Base-by-base conservation (phyloP, 2,113 vertebrate species). In the Lepidothrix coronata region DNA sequence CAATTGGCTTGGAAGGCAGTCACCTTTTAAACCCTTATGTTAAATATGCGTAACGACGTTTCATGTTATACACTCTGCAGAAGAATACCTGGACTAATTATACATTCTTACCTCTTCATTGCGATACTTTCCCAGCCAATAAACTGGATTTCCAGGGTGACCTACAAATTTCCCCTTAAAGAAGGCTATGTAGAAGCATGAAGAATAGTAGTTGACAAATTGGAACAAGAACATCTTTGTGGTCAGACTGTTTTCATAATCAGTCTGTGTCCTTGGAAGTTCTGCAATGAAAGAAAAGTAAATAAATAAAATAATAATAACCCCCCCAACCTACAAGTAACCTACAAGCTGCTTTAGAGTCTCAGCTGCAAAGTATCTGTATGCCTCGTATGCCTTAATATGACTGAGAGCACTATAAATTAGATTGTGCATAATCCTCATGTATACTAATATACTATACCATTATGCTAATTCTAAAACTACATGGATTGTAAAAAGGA, bases 141-240 rank as follows among this genome's bases (percentile, higher is more conserved):
- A 99, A 54, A 99, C 98, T 3, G 98, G 99, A 17, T 97, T 89
- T 84, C 99, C 99, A 22, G 99, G 99, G 79, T 98, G 98, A 41
- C 99, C 98, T 5, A 99, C 99, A 49, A 98, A 98, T 97, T 99
- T 99, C 74, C 99, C 99, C 97, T 99, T 99, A 73, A 98, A 98
- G 81, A 99, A 99, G 10, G 99, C 99, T 72, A 99, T 99, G 95
- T 99, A 99, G 98, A 99, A 99, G 81, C 99, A 99, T 1, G 99
- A 99, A 37, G 99, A 99, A 95, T 99, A 99, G 89, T 99, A 99
- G 97, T 99, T 99, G 97, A 99, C 99, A 63, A 99, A 99, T 85
- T 99, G 99, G 96, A 99, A 99, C 82, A 99, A 97, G 97, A 99
- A 99, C 99, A 99, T 99, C 98, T 99, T 99, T 97, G 98, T 98